These are phyloP conservation scores for Drosophila algonquin DNA, from an alignment of 2,888 invertebrate genomes.

Conservation along the genomic window DNA sequence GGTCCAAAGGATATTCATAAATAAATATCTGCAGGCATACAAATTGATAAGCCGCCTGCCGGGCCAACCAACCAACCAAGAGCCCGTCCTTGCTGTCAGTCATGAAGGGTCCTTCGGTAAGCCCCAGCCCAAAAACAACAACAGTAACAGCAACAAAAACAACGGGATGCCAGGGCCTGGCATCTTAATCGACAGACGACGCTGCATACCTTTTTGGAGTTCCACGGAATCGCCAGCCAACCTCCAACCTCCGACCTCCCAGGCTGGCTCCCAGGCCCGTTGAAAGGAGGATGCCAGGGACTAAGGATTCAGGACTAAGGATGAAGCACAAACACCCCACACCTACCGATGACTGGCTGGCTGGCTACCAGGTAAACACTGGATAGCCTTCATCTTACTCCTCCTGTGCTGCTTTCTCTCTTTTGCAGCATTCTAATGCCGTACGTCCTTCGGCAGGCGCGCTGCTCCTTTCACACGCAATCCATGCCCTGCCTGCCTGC, in stretches of 20 bases:
- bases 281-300: slow-evolving; percentile 5
- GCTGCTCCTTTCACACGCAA: slow-evolving; percentile 76
- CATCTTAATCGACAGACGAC: slow-evolving; percentile 75
- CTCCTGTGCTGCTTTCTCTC: neutral
- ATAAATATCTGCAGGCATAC: slow-evolving; percentile 78
- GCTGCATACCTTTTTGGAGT: slow-evolving; percentile 66
- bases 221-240: slow-evolving; percentile 53
- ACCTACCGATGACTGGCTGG: slow-evolving; percentile 23
- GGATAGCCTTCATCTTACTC: slow-evolving; percentile 37
- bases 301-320: slow-evolving; percentile 11
- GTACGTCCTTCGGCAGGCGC: slow-evolving; percentile 75
- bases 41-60: slow-evolving; percentile 74
- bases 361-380: slow-evolving; percentile 69
- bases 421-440: slow-evolving; percentile 70
- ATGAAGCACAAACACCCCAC: slow-evolving; percentile 48
- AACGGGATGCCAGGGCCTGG: slow-evolving; percentile 32
- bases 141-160: slow-evolving; percentile 28
- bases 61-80: neutral
- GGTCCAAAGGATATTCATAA: slow-evolving; percentile 74
- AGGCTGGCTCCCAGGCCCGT: neutral
- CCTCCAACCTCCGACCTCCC: slow-evolving; percentile 6
- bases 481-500: slow-evolving; percentile 6
- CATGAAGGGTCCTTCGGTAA: slow-evolving; percentile 50
- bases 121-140: slow-evolving; percentile 33
- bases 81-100: slow-evolving; percentile 49